Evolutionary conservation across 2,113 vertebrate species (phyloP), one percentile per base, ranked within the genome.

Genomic region (Stigmatopora nigra): DNA sequence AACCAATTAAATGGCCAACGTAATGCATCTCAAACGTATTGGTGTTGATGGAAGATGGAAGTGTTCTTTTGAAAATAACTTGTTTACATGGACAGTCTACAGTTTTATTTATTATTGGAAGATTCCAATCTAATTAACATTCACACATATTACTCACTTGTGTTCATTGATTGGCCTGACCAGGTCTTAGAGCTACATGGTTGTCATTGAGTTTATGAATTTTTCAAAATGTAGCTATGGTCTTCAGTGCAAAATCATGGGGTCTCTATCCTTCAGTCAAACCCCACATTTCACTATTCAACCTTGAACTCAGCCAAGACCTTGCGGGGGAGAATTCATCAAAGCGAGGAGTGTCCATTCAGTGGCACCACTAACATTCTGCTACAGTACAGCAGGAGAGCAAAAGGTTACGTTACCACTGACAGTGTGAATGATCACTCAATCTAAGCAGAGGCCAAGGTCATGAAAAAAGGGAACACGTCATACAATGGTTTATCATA

Each of bases 401-500:
- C 69, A 70, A 59, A 51, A 65, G 85, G 80, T 79, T 72, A 77
- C 61, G 76, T 55, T 45, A 48, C 61, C 64, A 35, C 69, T 71
- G 81, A 82, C 82, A 73, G 67, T 48, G 65, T 75, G 78, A 80
- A 84, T 78, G 65, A 86, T 84, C 79, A 66, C 79, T 86, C 80
- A 75, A 65, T 78, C 68, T 67, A 46, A 51, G 58, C 72, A 73
- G 61, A 70, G 75, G 73, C 68, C 86, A 88, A 86, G 84, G 89
- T 81, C 86, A 73, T 3, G 45, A 16, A 63, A 41, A 71, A 52
- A 44, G 22, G 36, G 64, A 20, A 57, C 45, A 20, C 25, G 0
- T 4, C 57, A 15, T 44, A 35, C 55, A 48, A 19, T 20, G 16
- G 45, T 64, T 55, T 13, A 38, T 31, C 15, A 46, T 38, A 65